Base-by-base conservation (phyloP, 2,113 vertebrate species). In the Pipa parva region DNA sequence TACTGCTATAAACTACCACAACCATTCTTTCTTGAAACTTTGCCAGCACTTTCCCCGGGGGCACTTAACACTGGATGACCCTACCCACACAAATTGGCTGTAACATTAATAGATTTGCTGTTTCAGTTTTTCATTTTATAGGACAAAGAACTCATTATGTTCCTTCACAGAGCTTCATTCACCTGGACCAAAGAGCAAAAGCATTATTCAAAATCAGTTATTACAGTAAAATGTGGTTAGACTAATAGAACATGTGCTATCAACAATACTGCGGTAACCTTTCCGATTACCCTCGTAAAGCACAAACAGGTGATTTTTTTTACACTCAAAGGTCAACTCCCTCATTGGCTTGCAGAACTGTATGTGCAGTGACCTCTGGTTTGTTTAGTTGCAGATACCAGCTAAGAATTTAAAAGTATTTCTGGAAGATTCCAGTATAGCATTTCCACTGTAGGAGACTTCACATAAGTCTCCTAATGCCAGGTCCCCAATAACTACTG, bases 131-230 rank as follows among this genome's bases (percentile, higher is more conserved):
- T 70, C n/a, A 20, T 61, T 54, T n/a, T 70, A 18, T 58, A 59
- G 56, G 37, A 70, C 58, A 70, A 60, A 70, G 33, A 46, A 61
- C n/a, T 28, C 58, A 51, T 60, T 70, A 33, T 59, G 42, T 27
- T 27, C 12, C 24, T 58, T 54, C 49, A 61, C 33, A 61, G 48
- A 52, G 31, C 18, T 54, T 36, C 58, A 59, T 60, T 68, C 48
- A 61, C 25, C 3, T 20, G 20, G 10, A 9, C 36, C 1, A 21
- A 25, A 50, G 26, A 68, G 49, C 29, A 59, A 51, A 48, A 24
- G 4, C 59, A 39, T 51, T 31, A 68, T 68, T 59, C 29, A 18
- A 42, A 15, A 42, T 36, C 15, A 42, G 1, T 42, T 42, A 42
- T 5, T 5, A 5, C 5, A 42, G 17, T 42, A 3, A n/a, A 42